Evolutionary conservation across 2,888 invertebrate genomes (phyloP).

Genomic region (Thyatira batis): DNA sequence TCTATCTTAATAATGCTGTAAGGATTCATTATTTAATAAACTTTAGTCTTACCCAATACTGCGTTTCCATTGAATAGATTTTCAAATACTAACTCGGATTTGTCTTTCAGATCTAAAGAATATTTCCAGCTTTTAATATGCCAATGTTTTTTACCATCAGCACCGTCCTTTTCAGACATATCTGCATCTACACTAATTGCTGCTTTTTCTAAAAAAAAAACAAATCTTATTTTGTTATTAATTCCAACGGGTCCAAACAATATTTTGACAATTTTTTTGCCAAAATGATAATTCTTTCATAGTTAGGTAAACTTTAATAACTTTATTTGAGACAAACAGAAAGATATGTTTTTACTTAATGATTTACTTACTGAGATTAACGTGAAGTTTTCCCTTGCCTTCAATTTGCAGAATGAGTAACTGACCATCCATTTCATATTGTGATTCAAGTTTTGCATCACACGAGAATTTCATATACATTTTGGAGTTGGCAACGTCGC

Average conservation of each 20-base stretch:
- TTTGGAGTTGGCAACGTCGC: constrained; percentile 32
- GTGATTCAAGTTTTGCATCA: constrained; percentile 32
- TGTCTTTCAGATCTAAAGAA: constrained; percentile 42
- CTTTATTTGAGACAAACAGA: too few relatives aligned
- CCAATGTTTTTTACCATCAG: constrained; percentile 49
- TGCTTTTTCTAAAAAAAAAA: constrained; percentile 33
- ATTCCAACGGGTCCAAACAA: too few relatives aligned
- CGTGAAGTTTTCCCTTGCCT: constrained; percentile 49
- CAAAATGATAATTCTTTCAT: constrained; percentile 1
- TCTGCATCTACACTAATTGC: constrained; percentile 23
- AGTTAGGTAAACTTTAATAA: too few relatives aligned
- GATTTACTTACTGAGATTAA: constrained; percentile 44
- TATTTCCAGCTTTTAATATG: constrained; percentile 38
- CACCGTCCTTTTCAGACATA: constrained; percentile 21
- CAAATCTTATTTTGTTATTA: neutral
- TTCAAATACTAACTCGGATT: constrained; percentile 44
- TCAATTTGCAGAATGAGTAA: constrained; percentile 49
- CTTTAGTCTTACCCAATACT: constrained; percentile 35
- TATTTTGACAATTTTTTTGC: too few relatives aligned
- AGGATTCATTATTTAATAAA: too few relatives aligned
- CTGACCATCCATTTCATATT: constrained; percentile 54
- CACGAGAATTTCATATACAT: constrained; percentile 36
- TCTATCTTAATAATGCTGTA: too few relatives aligned
- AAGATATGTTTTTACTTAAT: too few relatives aligned
- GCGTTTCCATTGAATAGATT: constrained; percentile 50